Base-by-base conservation (phyloP, 2,888 invertebrate genomes). In the Yponomeuta evonymella region DNA sequence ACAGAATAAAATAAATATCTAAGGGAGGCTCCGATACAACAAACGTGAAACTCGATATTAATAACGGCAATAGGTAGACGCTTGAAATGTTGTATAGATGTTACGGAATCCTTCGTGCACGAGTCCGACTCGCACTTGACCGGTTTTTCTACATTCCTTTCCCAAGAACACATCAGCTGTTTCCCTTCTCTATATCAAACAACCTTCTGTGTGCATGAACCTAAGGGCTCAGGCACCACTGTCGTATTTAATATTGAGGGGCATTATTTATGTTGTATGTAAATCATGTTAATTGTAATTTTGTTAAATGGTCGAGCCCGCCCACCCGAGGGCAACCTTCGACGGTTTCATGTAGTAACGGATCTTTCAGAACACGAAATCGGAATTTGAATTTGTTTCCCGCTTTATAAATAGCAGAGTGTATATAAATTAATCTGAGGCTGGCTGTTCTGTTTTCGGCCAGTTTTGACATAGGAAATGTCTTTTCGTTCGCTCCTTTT, bases 231-330 rank as follows among this genome's bases (percentile, higher is more conserved):
- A 73, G 71, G 73, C 79, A 74, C 77, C 67, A 70, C 70, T 78
- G 78, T 79, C 79, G 78, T 79, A 79, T 82, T 83, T 81, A 83
- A 81, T 78, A 83, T 83, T 81, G 83, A 80, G 68, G 83, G 80
- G 76, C 77, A 79, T 83, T 84, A 88, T 89, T 88, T 81, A 83
- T 82, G 82, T 76, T n/a, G 77, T 76, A 79, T 81, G 84, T 87
- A 88, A 88, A 88, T 88, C 87, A 87, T 81, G 78, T 86, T 85
- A 87, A 89, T 88, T 87, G 83, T 84, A 85, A 86, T 87, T 85
- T 51, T 86, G 83, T 82, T 83, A 83, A 84, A 78, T 81, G 75
- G 75, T 75, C 78, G 79, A n/a, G 80, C 79, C 79, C 75, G 72
- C 74, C 75, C 74, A 71, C 71, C 76, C 73, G 74, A 72, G 74